A percentile compares a stretch with the other conserved stretches of the same genome.
These are phyloP conservation scores for Polietes domitor DNA, from an alignment of 2,888 invertebrate species.

Conservation along the genomic window DNA sequence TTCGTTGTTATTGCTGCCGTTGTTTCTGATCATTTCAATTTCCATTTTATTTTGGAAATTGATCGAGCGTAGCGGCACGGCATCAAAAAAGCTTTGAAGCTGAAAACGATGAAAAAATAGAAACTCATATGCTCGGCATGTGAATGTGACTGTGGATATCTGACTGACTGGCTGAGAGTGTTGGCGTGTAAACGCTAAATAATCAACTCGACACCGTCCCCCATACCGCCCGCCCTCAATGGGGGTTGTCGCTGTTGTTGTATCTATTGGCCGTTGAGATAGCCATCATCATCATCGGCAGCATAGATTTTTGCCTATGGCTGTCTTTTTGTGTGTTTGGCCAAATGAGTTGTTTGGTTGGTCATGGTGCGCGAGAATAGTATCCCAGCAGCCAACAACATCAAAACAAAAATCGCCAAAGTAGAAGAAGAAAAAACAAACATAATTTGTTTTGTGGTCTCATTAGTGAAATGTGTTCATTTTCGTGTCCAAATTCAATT, in stretches of 20 bases:
- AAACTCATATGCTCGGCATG: neutral
- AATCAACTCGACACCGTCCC: conserved; percentile 12
- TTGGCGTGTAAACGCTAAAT: conserved; percentile 57
- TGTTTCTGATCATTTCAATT: conserved; percentile 16
- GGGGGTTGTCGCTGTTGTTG: neutral
- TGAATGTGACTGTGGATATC: neutral
- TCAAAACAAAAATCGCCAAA: conserved; percentile 46
- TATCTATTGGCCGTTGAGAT: neutral
- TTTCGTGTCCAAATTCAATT: conserved; percentile 65
- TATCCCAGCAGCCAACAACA: conserved; percentile 4
- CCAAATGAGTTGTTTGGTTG: neutral
- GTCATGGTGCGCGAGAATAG: neutral
- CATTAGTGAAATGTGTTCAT: conserved; percentile 64
- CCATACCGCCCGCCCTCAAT: neutral
- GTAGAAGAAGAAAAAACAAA: conserved; percentile 24
- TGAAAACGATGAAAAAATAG: conserved; percentile 7
- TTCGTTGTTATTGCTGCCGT: neutral
- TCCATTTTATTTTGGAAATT: conserved; percentile 32
- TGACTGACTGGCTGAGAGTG: conserved; percentile 22
- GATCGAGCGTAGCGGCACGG: conserved; percentile 30
- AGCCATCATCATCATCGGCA: conserved; percentile 19
- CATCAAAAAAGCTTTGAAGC: conserved; percentile 29
- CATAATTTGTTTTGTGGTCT: conserved; percentile 65
- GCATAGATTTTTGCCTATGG: conserved; percentile 17
- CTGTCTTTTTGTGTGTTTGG: conserved; percentile 6